Evolutionary conservation across 2,797 vertebrate genomes (phyloP), one percentile per base, ranked within the genome.

Genomic region (Schizopygopsis malacanthus): DNA sequence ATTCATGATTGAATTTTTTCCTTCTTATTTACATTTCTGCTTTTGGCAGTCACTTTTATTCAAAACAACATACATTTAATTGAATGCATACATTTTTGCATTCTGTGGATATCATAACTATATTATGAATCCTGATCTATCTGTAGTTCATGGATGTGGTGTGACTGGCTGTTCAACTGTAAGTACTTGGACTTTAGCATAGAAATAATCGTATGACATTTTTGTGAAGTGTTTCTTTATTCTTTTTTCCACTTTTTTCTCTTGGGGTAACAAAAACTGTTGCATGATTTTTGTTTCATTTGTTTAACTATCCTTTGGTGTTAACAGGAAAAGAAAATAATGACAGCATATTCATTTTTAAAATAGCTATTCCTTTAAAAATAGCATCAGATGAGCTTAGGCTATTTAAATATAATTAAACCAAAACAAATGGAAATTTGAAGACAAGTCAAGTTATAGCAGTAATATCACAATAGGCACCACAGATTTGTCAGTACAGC

Each of bases 371-470:
- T 78, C 1, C 2, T 43, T 41, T 59, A 70, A 52, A 69, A 82
- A 82, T 71, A 71, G 59, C 59, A 20, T 18, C 56, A 45, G 25
- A 67, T 4, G 16, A 82, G 15, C 67, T 71, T 16, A 56, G n/a
- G 10, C 47, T 54, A 70, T 81, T 81, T 25, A 81, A 56, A 18
- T 43, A 28, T 54, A 8, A n/a, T 81, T 56, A 11, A 54, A 50
- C 6, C 9, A 65, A 79, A 79, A 47, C 41, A 47, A 65, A 80
- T 50, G 47, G 1, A 47, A 6, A 80, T 50, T n/a, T 50, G 25
- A 67, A 80, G 25, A 9, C 16, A 18, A 33, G 18, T 33, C 25
- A 65, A 80, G 43, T 50, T 80, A 67, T 67, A 50, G 79, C 43
- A 37, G 33, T 56, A 47, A 65, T 47, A 33, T 33, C 4, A 52